These are phyloP conservation scores for Cerastis leucographa DNA, from an alignment of 2,888 invertebrate genomes.

Conservation along the genomic window DNA sequence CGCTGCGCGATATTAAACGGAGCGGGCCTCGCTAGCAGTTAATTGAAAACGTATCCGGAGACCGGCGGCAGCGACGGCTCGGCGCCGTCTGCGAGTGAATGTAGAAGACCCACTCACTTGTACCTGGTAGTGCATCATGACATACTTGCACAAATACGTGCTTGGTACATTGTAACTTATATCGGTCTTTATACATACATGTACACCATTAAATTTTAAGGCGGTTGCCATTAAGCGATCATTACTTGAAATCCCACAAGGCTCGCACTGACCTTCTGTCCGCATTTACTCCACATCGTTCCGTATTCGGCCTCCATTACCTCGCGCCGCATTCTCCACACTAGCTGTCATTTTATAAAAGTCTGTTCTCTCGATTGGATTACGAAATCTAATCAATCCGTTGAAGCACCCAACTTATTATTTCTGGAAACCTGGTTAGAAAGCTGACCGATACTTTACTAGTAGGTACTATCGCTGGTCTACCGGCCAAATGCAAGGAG, in stretches of 20 bases:
- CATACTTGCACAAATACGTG: too few relatives aligned
- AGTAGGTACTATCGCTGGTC: not conserved
- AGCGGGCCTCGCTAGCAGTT: conserved; percentile 51
- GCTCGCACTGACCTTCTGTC: conserved; percentile 28
- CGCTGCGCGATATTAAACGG: conserved; percentile 61
- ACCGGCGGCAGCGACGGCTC: conserved; percentile 17
- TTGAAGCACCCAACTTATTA: conserved; percentile 11
- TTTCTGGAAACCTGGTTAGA: not conserved
- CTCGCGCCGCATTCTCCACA: conserved; percentile 11
- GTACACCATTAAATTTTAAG: not conserved
- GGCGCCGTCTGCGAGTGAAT: not conserved
- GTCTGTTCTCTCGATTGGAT: conserved; percentile 23
- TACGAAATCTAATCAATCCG: conserved; percentile 25
- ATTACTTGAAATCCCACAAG: not conserved
- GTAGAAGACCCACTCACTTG: conserved; percentile 27
- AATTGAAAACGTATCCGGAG: conserved; percentile 67
- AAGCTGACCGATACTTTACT: conserved; percentile 5
- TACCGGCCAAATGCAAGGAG: not conserved
- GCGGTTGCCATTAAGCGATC: not conserved
- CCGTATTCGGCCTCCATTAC: not conserved
- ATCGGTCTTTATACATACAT: not conserved
- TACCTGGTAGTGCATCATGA: not conserved
- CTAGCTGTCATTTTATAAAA: conserved; percentile 38
- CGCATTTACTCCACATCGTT: not conserved
- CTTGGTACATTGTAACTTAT: too few relatives aligned